Percentiles rank a stretch among this genome's conserved stretches.
phyloP scores from a whole-genome alignment of 2,888 invertebrate species.

The Lasius platythorax region DNA sequence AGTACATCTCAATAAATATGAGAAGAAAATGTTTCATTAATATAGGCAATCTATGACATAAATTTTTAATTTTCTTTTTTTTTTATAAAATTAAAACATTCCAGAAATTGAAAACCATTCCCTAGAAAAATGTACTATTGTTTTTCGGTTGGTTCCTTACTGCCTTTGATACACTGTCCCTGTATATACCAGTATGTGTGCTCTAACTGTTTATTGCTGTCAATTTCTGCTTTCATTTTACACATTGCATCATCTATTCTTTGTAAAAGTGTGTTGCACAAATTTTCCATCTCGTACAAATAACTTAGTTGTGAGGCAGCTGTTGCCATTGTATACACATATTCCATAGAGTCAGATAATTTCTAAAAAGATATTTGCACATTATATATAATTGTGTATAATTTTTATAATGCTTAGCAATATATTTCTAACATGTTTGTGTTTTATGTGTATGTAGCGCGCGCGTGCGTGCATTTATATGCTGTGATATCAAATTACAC shows the following conservation, averaged over 20 bases:
- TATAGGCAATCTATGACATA: background rate
- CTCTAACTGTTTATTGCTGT: constrained; percentile 76
- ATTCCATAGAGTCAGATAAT: constrained; percentile 80
- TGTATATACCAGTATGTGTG: constrained; percentile 79
- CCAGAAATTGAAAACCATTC: background rate
- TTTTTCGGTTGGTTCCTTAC: constrained; percentile 50
- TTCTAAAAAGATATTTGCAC: constrained; percentile 70
- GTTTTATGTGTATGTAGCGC: background rate
- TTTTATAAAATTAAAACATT: background rate
- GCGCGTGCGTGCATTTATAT: background rate
- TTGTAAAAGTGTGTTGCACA: constrained; percentile 79
- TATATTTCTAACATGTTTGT: background rate
- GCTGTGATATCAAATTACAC: background rate
- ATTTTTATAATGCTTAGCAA: background rate
- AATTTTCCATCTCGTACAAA: constrained; percentile 82
- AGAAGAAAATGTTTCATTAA: background rate
- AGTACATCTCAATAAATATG: constrained; percentile 15
- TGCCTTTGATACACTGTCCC: constrained; percentile 75
- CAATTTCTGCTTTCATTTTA: constrained; percentile 76
- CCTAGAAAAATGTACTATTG: background rate
- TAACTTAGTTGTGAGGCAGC: constrained; percentile 82
- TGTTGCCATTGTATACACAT: constrained; percentile 82
- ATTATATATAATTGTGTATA: constrained; percentile 13
- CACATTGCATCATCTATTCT: constrained; percentile 82
- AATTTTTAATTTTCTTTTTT: background rate